A percentile compares a stretch with the other conserved stretches of the same genome.
phyloP scores from a whole-genome alignment of 2,113 vertebrate genomes.

The Mungos mungo region DNA sequence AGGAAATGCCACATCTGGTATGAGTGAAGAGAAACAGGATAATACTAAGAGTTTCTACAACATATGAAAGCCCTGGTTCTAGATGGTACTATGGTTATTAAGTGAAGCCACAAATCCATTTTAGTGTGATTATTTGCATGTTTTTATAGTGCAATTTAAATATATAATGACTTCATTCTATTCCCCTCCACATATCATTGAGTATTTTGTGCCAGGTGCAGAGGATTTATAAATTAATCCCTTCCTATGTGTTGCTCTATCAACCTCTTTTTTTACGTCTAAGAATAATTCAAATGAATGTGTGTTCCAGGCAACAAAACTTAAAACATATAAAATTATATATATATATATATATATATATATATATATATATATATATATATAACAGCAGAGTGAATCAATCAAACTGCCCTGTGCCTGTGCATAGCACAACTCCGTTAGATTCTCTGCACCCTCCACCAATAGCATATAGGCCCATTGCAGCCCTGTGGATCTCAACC shows the following conservation, averaged over 20 bases:
- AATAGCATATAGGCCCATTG: neutral
- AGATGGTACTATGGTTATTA: constrained; percentile 86
- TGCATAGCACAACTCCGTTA: accelerated
- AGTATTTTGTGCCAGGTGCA: neutral
- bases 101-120: neutral
- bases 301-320: neutral
- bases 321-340: neutral
- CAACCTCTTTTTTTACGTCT: neutral
- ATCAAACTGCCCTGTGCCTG: neutral
- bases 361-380: neutral
- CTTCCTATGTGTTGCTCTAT: neutral
- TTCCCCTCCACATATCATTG: neutral
- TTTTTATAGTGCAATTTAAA: neutral
- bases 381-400: neutral
- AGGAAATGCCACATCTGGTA: neutral
- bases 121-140: neutral
- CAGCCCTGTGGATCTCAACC: neutral
- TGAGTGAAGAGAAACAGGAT: neutral
- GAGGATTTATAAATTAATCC: neutral
- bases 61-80: constrained; percentile 75
- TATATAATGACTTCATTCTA: neutral
- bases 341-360: neutral
- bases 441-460: neutral
- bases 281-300: neutral
- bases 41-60: neutral